These are phyloP conservation scores for Pangasius djambal DNA, from an alignment of 2,797 vertebrate species.

Conservation along the genomic window DNA sequence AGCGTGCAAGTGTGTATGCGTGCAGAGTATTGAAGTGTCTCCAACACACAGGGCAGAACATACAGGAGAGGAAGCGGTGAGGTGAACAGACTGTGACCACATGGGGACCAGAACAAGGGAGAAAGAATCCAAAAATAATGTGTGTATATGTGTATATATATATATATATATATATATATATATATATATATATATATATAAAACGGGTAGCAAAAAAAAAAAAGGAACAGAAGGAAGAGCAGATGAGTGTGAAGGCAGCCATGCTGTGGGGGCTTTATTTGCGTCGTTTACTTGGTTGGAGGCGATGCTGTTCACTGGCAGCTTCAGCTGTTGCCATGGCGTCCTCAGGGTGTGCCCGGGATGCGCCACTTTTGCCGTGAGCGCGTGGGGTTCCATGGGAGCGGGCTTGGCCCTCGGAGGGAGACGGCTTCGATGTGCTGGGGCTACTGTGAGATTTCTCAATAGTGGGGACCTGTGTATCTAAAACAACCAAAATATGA, in stretches of 20 bases:
- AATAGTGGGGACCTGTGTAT: constrained; percentile 94
- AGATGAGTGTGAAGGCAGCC: constrained; percentile 94
- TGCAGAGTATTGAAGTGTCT: constrained; percentile 49
- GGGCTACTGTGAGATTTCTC: constrained; percentile 99
- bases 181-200: neutral
- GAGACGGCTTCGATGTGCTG: constrained; percentile 92
- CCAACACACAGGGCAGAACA: constrained; percentile 61
- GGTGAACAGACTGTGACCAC: constrained; percentile 73
- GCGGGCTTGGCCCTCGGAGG: constrained; percentile 92
- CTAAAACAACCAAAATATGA: constrained; percentile 85
- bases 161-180: too few species aligned
- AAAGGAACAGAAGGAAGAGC: constrained; percentile 77
- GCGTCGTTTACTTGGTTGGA: constrained; percentile 99
- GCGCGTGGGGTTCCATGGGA: constrained; percentile 88
- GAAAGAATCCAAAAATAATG: constrained; percentile 48
- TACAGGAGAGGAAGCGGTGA: constrained; percentile 69
- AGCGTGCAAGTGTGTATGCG: constrained; percentile 1
- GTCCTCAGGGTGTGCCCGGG: constrained; percentile 90
- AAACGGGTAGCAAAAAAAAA: constrained; percentile 40
- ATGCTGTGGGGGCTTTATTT: constrained; percentile 98
- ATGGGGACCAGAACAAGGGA: constrained; percentile 64
- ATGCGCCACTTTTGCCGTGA: constrained; percentile 91
- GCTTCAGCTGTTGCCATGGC: constrained; percentile 89
- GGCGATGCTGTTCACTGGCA: constrained; percentile 83
- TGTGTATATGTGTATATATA: neutral